These are phyloP conservation scores for Porites australiensis DNA, from an alignment of 64 coral and sea anemone species.

Conservation along the genomic window DNA sequence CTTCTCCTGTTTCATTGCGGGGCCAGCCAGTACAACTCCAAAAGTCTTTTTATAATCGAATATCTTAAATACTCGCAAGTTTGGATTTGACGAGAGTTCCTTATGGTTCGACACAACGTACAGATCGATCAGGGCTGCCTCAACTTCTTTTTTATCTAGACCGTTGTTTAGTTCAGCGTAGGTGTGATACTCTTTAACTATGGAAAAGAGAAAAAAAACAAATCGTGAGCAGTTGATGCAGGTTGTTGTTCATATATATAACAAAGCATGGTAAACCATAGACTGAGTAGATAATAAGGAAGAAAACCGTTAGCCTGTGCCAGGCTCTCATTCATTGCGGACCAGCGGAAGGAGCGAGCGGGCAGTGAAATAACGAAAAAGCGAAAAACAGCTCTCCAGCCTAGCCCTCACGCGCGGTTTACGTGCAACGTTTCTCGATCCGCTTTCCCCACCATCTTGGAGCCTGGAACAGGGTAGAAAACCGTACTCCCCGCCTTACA, in stretches of 20 bases:
- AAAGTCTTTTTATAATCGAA: constrained; percentile 29
- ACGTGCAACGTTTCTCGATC: too few relatives aligned
- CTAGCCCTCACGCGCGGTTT: too few relatives aligned
- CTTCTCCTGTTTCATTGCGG: constrained; percentile 23
- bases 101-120: constrained; percentile 14
- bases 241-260: neutral
- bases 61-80: neutral
- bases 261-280: too few relatives aligned
- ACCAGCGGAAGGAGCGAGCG: too few relatives aligned
- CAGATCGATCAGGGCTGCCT: constrained; percentile 31
- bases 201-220: neutral
- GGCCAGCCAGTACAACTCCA: constrained; percentile 6
- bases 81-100: constrained; percentile 2
- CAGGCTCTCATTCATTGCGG: too few relatives aligned
- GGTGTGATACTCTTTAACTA: constrained; percentile 40
- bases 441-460: too few relatives aligned
- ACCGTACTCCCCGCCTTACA: too few relatives aligned
- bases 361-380: too few relatives aligned
- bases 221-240: neutral
- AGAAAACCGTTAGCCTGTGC: too few relatives aligned
- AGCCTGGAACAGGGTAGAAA: too few relatives aligned
- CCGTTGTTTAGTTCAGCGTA: constrained; percentile 13
- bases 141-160: constrained; percentile 22
- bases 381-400: too few relatives aligned
- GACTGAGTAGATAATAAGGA: too few relatives aligned